These are phyloP conservation scores for Tokudaia tokunoshimensis DNA, from an alignment of 2,797 vertebrate genomes.

Conservation along the genomic window DNA sequence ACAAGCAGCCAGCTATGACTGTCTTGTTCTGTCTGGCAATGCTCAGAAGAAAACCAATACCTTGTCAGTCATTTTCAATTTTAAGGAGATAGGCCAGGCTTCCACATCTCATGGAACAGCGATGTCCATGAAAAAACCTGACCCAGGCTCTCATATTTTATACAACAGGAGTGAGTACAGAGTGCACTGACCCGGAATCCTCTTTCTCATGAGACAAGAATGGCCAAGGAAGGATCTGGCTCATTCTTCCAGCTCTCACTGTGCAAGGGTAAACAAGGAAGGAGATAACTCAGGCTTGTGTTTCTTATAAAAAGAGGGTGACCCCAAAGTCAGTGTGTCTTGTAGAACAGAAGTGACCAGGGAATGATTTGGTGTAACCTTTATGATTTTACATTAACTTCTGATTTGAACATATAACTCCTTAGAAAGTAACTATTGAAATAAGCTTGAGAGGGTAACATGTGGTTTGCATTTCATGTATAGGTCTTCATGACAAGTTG, in stretches of 20 bases:
- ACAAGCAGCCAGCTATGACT: too few species aligned
- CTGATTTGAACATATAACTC: not conserved
- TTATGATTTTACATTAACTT: not conserved
- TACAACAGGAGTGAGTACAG: too few species aligned
- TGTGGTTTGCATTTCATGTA: not conserved
- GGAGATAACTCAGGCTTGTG: not conserved
- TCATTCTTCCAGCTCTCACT: not conserved
- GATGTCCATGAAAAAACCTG: not conserved
- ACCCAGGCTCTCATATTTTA: not conserved
- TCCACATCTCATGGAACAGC: not conserved
- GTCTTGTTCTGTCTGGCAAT: not conserved
- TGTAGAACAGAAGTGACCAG: not conserved
- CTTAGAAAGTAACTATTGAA: not conserved
- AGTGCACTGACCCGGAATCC: not conserved
- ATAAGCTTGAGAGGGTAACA: not conserved
- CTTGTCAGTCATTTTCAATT: not conserved
- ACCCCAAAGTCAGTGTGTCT: not conserved
- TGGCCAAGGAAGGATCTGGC: not conserved
- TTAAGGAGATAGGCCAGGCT: not conserved
- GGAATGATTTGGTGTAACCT: not conserved
- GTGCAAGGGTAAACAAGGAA: not conserved
- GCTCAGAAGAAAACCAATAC: too few species aligned
- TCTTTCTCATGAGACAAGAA: not conserved
- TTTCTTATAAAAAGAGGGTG: not conserved
- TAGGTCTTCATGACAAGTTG: not conserved